Base-by-base conservation (phyloP, 2,888 invertebrate genomes). In the Branchipolynoe longqiensis region DNA sequence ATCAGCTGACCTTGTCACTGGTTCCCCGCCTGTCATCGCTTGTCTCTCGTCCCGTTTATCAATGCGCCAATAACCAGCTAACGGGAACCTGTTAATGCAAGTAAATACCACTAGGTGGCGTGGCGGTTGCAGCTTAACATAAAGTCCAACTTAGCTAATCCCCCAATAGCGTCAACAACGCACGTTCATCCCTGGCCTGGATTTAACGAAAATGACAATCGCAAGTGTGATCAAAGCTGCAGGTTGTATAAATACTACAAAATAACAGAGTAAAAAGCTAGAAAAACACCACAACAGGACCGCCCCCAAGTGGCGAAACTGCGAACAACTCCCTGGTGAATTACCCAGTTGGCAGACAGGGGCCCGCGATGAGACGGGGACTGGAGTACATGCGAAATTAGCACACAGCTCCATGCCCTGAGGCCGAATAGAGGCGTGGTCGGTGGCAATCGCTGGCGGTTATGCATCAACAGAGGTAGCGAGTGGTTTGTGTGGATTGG, bases 401-500 rank as follows among this genome's bases (percentile, higher is more conserved):
- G 3, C 2, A n/a, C 69, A 33, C 38, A 8, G 14, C 69, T 69
- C 2, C 36, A 69, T 69, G 69, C 33, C 69, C 33, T 38, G 25
- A 33, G 69, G 4, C 69, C 18, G 38, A 38, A 69, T 69, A 69
- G 33, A 18, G 69, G 33, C 3, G 33, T 22, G 1, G 18, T 69
- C 22, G 69, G 69, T 69, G 69, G 36, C 69, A 38, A 31, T 69
- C 69, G 33, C 2, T 6, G 78, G 78, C 78, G 78, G 78, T 78
- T 25, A 78, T 78, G 78, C 78, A 78, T 78, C 78, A 78, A 48
- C 78, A 25, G 41, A 78, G 78, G 78, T 78, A 78, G 48, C 78
- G 28, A 8, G 8, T 41, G 48, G 8, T 31, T 73, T 48, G 41
- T 48, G 25, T 28, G 31, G 78, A 41, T 48, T 78, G 78, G 78